Percentiles rank a stretch among this genome's conserved stretches.
Conservation (phyloP, 2,797 vertebrate genomes). For the Anolis apletophallus region DNA sequence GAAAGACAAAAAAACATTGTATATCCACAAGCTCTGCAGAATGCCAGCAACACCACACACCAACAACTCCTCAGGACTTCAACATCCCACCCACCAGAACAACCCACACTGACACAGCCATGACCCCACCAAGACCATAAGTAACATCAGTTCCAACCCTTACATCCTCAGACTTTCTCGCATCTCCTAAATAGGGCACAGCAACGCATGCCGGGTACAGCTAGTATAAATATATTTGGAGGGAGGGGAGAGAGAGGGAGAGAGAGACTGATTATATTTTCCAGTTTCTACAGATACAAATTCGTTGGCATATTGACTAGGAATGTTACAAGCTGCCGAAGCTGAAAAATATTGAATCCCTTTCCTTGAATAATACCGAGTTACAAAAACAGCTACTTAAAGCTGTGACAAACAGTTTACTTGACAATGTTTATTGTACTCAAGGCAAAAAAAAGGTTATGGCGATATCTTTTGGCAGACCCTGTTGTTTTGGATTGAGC, state of each 20-base stretch:
- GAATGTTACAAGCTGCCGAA: constrained; percentile 34
- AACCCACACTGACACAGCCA: too few species aligned
- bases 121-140: too few species aligned
- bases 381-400: background rate
- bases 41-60: too few species aligned
- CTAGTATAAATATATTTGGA: too few species aligned
- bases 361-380: background rate
- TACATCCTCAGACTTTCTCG: too few species aligned
- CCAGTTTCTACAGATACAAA: constrained; percentile 50
- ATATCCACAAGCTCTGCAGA: too few species aligned
- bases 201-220: too few species aligned
- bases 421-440: constrained; percentile 5
- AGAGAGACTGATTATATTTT: background rate
- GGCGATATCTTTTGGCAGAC: background rate
- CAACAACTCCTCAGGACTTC: too few species aligned
- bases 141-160: too few species aligned
- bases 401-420: constrained; percentile 10
- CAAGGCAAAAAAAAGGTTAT: constrained; percentile 17
- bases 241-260: background rate
- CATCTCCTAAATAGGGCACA: too few species aligned
- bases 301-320: constrained; percentile 14
- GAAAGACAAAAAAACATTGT: too few species aligned
- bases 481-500: background rate
- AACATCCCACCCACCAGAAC: too few species aligned
- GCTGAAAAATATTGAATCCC: constrained; percentile 39